Evolutionary conservation across 2,888 invertebrate species (phyloP), one percentile per base, ranked within the genome.

Genomic region (Thalpophila matura): DNA sequence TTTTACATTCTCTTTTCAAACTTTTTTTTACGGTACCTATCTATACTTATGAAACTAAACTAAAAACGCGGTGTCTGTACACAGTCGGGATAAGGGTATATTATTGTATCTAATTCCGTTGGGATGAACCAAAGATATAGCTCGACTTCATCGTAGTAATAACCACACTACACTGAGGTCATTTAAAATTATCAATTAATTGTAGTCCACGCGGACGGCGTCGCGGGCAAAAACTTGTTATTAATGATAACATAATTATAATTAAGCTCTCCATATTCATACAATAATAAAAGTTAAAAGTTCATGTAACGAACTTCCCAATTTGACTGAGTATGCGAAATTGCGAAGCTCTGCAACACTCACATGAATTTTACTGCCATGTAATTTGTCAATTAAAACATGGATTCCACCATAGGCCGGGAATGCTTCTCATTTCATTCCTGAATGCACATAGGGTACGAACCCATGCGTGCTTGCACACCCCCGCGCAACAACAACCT

Each of bases 341-440:
- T 37, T 47, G 12, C 10, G 22, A 47, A 56, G 1, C 56, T 55
- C 24, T 35, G 46, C 22, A 47, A 20, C 18, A 22, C 33, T n/a
- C 40, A 18, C 42, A 37, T 55, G 29, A 40, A 31, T 55, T 33
- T 50, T 22, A 50, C 27, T 38, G 22, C 66, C 50, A 43, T 46
- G 33, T 51, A 46, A 66, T 67, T 66, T 50, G 49, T 58, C 67
- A 66, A 65, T 65, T 65, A 49, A 57, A 65, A 50, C 49, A 57
- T 37, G 27, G 49, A 22, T 66, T 65, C 43, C 57, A 33, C 33
- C 47, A 45, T 38, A 66, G 49, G 49, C 35, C 7, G 38, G 37
- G 58, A 65, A 65, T 66, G 65, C 49, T 7, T 50, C 37, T 65
- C 49, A 65, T 65, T 65, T 50, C 49, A 66, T 58, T 58, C 66